phyloP scores from a whole-genome alignment of 1,140 invertebrate genomes.

The Phymorhynchus buccinoides region DNA sequence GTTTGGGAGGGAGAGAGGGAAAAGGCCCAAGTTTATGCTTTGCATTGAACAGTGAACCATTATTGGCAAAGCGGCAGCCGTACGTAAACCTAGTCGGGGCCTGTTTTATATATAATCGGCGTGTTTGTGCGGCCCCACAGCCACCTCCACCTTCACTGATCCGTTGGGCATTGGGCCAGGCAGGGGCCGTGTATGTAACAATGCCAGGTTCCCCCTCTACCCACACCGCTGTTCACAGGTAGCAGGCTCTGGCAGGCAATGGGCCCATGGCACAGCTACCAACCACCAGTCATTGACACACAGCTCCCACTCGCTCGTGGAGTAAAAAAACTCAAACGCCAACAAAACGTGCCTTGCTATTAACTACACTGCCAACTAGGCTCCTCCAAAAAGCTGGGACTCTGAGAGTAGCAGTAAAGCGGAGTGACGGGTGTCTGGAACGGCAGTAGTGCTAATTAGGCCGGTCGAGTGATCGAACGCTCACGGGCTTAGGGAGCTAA shows the following conservation, averaged over 20 bases:
- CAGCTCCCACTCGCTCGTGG: not conserved
- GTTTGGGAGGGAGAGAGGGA: not conserved
- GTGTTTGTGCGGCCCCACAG: not conserved
- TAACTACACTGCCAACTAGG: not conserved
- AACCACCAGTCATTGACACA: slow-evolving; percentile 32
- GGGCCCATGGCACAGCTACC: slow-evolving; percentile 19
- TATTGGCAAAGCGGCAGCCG: no score
- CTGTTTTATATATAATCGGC: not conserved
- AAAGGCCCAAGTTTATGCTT: no score
- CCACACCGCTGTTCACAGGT: not conserved
- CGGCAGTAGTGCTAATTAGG: no score
- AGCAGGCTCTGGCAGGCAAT: slow-evolving; percentile 9
- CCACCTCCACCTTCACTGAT: no score
- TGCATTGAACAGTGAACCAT: not conserved
- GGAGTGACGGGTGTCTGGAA: no score
- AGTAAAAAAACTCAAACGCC: not conserved
- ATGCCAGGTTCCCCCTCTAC: not conserved
- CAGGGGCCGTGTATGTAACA: not conserved
- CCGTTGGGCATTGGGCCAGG: not conserved
- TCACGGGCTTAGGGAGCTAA: not conserved
- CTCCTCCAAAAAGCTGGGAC: no score
- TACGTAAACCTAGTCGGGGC: no score
- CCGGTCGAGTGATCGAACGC: not conserved
- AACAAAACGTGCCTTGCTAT: no score
- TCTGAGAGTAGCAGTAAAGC: not conserved